Evolutionary conservation across 2,113 vertebrate genomes (phyloP), one percentile per base, ranked within the genome.

Genomic region (Thunnus maccoyii): DNA sequence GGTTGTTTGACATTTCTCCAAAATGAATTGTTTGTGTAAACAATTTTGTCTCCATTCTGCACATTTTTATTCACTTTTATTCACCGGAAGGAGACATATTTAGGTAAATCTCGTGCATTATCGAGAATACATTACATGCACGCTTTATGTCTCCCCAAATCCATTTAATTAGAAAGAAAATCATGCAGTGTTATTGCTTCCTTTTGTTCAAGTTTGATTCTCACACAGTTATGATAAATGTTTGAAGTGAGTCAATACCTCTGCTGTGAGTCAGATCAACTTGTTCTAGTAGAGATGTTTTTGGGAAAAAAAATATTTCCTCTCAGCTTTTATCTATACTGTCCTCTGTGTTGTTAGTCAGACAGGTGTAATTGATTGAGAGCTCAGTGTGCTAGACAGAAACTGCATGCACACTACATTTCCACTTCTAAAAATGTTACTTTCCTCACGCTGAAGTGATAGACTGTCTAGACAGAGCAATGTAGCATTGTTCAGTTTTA

Each of bases 321-420:
- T 76, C 63, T 55, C 58, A 30, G 76, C 66, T 82, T 84, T 64
- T 68, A 78, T 87, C 82, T 46, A 0, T 48, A 15, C 41, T 61
- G 58, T 80, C 78, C 46, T 79, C 56, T 73, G 50, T 85, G 68
- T 77, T 80, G 70, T 70, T 60, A 25, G 75, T 71, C 55, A 79
- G 80, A 82, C 78, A 57, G 65, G 50, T 74, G 70, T 82, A 86
- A 91, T 84, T 85, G 84, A 88, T 84, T 83, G 85, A 89, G 76
- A 86, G 47, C 79, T 79, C 60, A 7, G 63, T 54, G 51, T 68
- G 58, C 63, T 44, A 8, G 78, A 72, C 60, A 55, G 52, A 83
- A 72, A 76, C 30, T 2, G 18, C 32, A 22, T 55, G 66, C 17
- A 71, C 52, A 72, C 25, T 50, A 1, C 48, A 67, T 56, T 36